Conservation (phyloP, 2,113 vertebrate genomes). For the Microtus richardsoni region DNA sequence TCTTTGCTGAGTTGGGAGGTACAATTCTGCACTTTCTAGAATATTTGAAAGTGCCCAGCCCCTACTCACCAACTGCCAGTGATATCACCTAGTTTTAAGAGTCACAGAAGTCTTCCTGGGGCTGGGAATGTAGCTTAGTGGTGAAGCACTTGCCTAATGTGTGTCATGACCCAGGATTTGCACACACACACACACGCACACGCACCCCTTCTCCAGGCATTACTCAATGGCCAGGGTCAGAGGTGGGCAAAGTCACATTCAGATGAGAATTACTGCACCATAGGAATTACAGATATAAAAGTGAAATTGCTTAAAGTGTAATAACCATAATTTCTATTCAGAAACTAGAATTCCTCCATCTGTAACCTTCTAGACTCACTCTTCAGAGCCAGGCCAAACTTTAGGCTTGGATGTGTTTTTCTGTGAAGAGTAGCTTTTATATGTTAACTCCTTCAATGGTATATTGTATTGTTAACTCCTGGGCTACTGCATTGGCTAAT, state of each 20-base stretch:
- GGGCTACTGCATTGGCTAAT: not conserved
- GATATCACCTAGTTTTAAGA: not conserved
- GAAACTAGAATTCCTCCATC: constrained; percentile 33
- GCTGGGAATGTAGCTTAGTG: not conserved
- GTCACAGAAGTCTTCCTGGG: not conserved
- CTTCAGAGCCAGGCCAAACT: constrained; percentile 4
- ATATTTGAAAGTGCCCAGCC: constrained; percentile 33
- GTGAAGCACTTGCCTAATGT: not conserved
- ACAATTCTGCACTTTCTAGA: not conserved
- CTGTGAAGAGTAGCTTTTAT: not conserved
- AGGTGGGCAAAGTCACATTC: not conserved
- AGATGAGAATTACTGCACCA: not conserved
- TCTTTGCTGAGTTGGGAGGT: constrained; percentile 42
- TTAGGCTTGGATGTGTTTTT: not conserved
- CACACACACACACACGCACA: not conserved
- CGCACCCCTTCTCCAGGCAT: not conserved
- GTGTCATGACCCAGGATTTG: not conserved
- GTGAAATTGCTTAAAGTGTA: constrained; percentile 9
- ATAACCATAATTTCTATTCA: constrained; percentile 23
- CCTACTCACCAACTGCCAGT: not conserved
- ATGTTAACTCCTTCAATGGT: not conserved
- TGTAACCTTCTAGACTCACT: constrained; percentile 7
- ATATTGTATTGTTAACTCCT: constrained; percentile 15
- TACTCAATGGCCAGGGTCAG: not conserved
- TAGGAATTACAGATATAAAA: constrained; percentile 52